phyloP scores from a whole-genome alignment of 37 sponge, comb jelly and placozoan species.

The Amphimedon queenslandica region DNA sequence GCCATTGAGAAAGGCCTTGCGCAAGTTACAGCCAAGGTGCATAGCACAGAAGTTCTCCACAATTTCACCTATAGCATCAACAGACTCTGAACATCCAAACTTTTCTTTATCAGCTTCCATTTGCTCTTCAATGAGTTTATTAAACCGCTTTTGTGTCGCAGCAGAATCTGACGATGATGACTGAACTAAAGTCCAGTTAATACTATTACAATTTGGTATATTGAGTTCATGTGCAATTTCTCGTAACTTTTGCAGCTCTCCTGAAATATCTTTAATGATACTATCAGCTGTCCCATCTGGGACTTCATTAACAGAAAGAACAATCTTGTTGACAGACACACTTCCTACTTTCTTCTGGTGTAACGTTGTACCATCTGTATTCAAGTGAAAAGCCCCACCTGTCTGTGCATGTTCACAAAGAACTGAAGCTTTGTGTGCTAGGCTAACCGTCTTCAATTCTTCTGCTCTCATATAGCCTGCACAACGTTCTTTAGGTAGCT shows the following conservation, averaged over 20 bases:
- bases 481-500: constrained; percentile 22
- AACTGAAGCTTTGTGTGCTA: constrained; percentile 14
- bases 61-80: neutral
- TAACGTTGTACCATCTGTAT: constrained; percentile 27
- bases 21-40: constrained; percentile 27
- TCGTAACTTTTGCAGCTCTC: neutral
- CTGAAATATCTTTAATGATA: constrained; percentile 3
- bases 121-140: constrained; percentile 8
- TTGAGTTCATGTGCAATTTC: constrained; percentile 11
- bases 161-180: constrained; percentile 18
- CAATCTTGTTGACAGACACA: constrained; percentile 7
- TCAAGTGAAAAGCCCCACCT: neutral
- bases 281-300: constrained; percentile 17
- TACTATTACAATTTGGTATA: constrained; percentile 4
- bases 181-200: constrained; percentile 13
- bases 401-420: constrained; percentile 1
- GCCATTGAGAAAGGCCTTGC: constrained; percentile 33
- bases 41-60: constrained; percentile 28
- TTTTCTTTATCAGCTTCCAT: constrained; percentile 5
- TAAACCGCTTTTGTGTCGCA: constrained; percentile 21
- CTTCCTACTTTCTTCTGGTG: constrained; percentile 10
- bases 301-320: constrained; percentile 7
- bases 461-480: constrained; percentile 15
- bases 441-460: constrained; percentile 18
- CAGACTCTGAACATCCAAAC: constrained; percentile 9